Evolutionary conservation across 2,888 invertebrate species (phyloP).

Genomic region (Pyrgus malvae): DNA sequence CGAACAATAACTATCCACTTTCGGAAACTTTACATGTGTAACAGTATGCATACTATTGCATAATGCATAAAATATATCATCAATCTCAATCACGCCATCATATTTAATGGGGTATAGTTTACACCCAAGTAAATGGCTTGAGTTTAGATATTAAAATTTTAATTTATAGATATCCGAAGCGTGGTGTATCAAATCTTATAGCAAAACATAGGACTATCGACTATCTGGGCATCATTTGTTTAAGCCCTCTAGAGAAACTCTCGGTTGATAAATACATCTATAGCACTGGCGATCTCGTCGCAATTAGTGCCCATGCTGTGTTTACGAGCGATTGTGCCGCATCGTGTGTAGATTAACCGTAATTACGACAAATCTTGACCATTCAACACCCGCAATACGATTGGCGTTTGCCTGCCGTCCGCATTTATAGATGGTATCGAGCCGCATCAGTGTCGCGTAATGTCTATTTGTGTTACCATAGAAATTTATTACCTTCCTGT

Average conservation of each 20-base stretch:
- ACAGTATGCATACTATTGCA: background rate
- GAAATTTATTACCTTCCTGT: constrained; percentile 19
- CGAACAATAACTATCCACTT: constrained; percentile 39
- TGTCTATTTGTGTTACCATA: constrained; percentile 18
- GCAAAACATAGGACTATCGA: no score
- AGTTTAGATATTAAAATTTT: no score
- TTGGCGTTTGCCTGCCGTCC: constrained; percentile 2
- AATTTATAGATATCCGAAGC: no score
- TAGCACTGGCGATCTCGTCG: constrained; percentile 8
- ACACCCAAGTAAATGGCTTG: background rate
- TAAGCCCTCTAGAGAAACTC: background rate
- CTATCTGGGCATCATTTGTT: no score
- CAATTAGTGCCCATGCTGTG: constrained; percentile 15
- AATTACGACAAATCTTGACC: constrained; percentile 25
- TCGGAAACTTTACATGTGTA: background rate
- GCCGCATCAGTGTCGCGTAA: constrained; percentile 19
- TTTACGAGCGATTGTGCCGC: constrained; percentile 23
- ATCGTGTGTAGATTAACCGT: constrained; percentile 13
- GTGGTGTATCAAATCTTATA: no score
- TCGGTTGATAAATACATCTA: background rate
- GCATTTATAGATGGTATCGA: constrained; percentile 10
- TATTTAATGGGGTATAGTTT: background rate
- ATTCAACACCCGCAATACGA: constrained; percentile 11
- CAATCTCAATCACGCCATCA: background rate
- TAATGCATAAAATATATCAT: background rate